phyloP scores from a whole-genome alignment of 2,888 invertebrate species.

The Penaeus monodon region DNA sequence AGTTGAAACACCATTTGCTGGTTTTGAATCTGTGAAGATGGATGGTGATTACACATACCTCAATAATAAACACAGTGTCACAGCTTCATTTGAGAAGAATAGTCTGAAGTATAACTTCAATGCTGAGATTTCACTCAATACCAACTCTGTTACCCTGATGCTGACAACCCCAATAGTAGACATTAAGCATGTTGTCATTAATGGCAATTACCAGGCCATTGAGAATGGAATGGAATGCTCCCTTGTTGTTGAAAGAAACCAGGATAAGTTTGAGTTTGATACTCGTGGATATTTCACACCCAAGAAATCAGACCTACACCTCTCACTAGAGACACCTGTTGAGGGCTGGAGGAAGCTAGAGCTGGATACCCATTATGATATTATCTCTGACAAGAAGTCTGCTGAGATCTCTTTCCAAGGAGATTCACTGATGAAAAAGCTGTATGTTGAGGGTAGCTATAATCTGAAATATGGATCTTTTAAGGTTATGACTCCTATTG shows the following conservation, averaged over 20 bases:
- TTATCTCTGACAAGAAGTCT: constrained; percentile 33
- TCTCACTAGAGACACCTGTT: constrained; percentile 20
- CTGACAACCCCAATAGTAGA: constrained; percentile 36
- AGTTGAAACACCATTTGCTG: constrained; percentile 51
- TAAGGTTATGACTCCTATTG: constrained; percentile 36
- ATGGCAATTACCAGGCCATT: neutral
- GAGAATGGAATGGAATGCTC: constrained; percentile 10
- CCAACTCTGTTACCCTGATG: neutral
- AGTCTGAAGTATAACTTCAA: constrained; percentile 24
- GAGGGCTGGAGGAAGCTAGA: constrained; percentile 31
- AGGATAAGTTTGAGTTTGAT: constrained; percentile 36
- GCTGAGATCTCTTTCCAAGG: constrained; percentile 18
- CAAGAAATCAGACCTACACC: constrained; percentile 19
- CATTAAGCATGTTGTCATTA: constrained; percentile 22
- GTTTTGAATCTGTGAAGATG: constrained; percentile 39
- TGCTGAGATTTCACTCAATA: neutral
- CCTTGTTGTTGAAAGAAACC: constrained; percentile 34
- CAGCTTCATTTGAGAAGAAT: constrained; percentile 36
- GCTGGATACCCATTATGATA: constrained; percentile 39
- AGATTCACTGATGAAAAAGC: constrained; percentile 22
- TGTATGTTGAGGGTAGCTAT: constrained; percentile 35
- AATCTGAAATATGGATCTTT: constrained; percentile 33
- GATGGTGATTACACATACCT: constrained; percentile 37
- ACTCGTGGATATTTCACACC: constrained; percentile 20
- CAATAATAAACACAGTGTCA: constrained; percentile 15